These are phyloP conservation scores for Oreohelix idahoensis DNA, from an alignment of 1,140 invertebrate genomes.

Conservation along the genomic window DNA sequence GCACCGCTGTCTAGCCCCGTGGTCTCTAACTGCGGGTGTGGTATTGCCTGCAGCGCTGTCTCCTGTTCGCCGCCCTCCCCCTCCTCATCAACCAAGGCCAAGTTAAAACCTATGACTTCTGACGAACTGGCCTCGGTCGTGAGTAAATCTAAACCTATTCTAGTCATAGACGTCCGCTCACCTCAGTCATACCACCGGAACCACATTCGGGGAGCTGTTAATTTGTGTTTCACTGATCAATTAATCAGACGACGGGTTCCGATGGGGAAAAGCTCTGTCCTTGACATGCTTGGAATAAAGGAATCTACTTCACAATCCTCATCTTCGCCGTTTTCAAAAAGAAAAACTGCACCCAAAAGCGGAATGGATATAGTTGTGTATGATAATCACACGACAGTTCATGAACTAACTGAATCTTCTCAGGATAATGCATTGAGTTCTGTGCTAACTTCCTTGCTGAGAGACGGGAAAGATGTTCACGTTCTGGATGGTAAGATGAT, in stretches of 20 bases:
- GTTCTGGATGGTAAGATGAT: slow-evolving; percentile 80
- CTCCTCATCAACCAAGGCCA: slow-evolving; percentile 41
- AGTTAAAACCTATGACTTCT: slow-evolving; percentile 53
- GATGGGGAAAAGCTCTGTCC: slow-evolving; percentile 79
- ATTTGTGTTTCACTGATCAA: slow-evolving; percentile 83
- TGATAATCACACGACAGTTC: slow-evolving; percentile 76
- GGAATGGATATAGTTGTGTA: slow-evolving; percentile 79
- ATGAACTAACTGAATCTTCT: slow-evolving; percentile 67
- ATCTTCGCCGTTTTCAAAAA: slow-evolving; percentile 77
- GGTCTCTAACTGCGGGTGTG: slow-evolving; percentile 27
- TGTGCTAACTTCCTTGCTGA: slow-evolving; percentile 80
- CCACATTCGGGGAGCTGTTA: slow-evolving; percentile 83
- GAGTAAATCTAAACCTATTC: slow-evolving; percentile 67
- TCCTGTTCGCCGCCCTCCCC: slow-evolving; percentile 33
- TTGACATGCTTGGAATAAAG: slow-evolving; percentile 79
- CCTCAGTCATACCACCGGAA: slow-evolving; percentile 82
- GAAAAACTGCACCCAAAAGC: slow-evolving; percentile 78
- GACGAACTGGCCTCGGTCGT: slow-evolving; percentile 60
- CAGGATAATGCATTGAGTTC: slow-evolving; percentile 79
- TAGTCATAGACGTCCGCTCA: slow-evolving; percentile 82
- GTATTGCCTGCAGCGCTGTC: slow-evolving; percentile 23
- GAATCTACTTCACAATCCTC: slow-evolving; percentile 45
- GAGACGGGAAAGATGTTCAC: slow-evolving; percentile 81
- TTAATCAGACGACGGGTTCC: slow-evolving; percentile 82
- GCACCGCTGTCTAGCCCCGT: slow-evolving; percentile 28